Base-by-base conservation (phyloP, 1,140 invertebrate species). In the Hermatobates lingyangjiaoensis region DNA sequence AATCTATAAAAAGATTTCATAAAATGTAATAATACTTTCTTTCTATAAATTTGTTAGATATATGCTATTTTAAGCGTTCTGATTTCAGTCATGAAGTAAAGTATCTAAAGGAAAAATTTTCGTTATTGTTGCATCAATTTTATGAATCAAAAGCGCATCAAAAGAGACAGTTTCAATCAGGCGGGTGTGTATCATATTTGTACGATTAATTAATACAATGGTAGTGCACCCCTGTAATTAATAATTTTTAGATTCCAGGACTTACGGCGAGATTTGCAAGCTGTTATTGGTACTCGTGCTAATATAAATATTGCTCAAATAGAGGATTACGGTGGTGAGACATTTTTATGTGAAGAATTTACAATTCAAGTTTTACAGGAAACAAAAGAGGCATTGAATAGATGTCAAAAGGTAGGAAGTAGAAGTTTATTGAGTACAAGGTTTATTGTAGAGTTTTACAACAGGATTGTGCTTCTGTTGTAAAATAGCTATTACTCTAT, bases 291-390 rank as follows among this genome's bases (percentile, higher is more conserved):
- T 1, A 85, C 83, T 1, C 75, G 87, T 52, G 85, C 89, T 0
- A 92, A 92, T 60, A 87, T 93, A 38, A 93, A 93, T 62, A 88
- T 94, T 55, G 86, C 86, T 2, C 83, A 86, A 62, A 85, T 88
- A 51, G 92, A 97, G 65, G 88, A 94, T 65, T 95, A 92, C 65
- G 89, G 90, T 1, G 92, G 92, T 0, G 93, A 98, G 69, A 97
- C 91, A 0, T 97, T 98, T 65, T 71, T 98, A 1, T 95, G 91
- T 0, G 92, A 97, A 66, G 88, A 95, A 64, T 73, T 98, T n/a
- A 91, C 90, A 1, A 88, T 94, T 50, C 86, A 81, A 58, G 74
- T 98, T 58, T 68, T 98, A 14, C 87, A 92, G 64, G 87, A 95
- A 63, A 83, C 86, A 0, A 92, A 93, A 66, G 74, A 83, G 27